Conservation (phyloP, 2,113 vertebrate genomes). For the Crotalus tigris region DNA sequence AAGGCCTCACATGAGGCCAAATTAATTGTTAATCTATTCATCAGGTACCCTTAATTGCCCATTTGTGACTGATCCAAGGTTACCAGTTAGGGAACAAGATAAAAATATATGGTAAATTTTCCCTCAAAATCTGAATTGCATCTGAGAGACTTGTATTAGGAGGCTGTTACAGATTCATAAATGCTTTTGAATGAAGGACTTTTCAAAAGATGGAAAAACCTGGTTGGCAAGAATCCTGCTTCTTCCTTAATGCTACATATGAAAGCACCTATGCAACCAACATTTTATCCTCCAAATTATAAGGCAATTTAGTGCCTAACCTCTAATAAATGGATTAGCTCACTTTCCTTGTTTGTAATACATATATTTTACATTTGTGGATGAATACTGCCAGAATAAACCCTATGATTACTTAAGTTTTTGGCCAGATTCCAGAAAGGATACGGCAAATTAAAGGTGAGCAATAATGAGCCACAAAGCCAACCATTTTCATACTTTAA, state of each 20-base stretch:
- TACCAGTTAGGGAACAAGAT: not conserved
- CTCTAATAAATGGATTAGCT: conserved; percentile 65
- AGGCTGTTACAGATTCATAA: not conserved
- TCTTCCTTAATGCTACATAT: not conserved
- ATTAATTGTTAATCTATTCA: not conserved
- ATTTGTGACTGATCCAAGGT: not conserved
- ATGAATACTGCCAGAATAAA: conserved; percentile 59
- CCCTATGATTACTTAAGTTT: conserved; percentile 58
- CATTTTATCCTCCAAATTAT: conserved; percentile 24
- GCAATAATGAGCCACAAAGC: conserved; percentile 29
- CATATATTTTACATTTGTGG: conserved; percentile 58
- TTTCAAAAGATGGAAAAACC: not conserved
- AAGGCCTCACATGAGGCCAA: not conserved
- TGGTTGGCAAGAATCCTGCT: not conserved
- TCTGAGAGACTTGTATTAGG: not conserved
- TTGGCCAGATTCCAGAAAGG: conserved; percentile 45
- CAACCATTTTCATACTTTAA: not conserved
- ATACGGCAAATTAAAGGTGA: conserved; percentile 50
- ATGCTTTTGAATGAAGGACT: not conserved
- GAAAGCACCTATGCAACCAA: not conserved
- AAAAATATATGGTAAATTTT: not conserved
- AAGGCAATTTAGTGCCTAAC: conserved; percentile 62
- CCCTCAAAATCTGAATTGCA: not conserved
- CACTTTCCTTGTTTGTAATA: conserved; percentile 59
- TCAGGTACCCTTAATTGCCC: too few relatives aligned